Base-by-base conservation (phyloP, 1,140 invertebrate species). In the Chironomus tepperi region DNA sequence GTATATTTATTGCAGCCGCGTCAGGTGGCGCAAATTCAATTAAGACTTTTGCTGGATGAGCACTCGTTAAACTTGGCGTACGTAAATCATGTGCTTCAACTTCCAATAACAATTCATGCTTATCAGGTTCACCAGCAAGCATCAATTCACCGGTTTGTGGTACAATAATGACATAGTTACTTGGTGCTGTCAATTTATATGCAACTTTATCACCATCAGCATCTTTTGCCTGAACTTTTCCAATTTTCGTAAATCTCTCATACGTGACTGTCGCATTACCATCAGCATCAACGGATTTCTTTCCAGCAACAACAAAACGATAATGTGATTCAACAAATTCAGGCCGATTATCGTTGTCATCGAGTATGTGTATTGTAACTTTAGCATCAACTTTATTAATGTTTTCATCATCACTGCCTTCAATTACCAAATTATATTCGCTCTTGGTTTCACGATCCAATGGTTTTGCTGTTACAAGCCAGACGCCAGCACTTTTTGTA, bases 291-390 rank as follows among this genome's bases (percentile, higher is more conserved):
- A 85, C 75, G 0, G 84, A 81, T 43, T 87, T 85, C 34, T 86
- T 81, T 34, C 87, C 86, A 74, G 85, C 87, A 12, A 94, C 86
- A 70, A 89, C 87, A 78, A 95, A 96, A 72, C 89, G 87, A 80
- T 96, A 97, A 16, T 91, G 84, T 72, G 87, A 85, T 65, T 90
- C 86, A 1, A 88, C 87, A 80, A 97, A 96, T 9, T 90, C 83
- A 0, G 95, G 95, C 74, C 89, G 88, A 80, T 98, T 96, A 82
- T 98, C 96, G 81, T 98, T 98, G 77, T 91, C 90, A 79, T 98
- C 94, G 0, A 89, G 80, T 0, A 98, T 87, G 5, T 86, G 84
- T 3, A 98, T 86, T 18, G 86, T 84, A 3, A 97, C 86, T 64
- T 87, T 89, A 1, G 91, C 89, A 15, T 87, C 86, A 0, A 91